Evolutionary conservation across 92 coral and sea anemone genomes (phyloP).

Genomic region (Anthopleura xanthogrammica): DNA sequence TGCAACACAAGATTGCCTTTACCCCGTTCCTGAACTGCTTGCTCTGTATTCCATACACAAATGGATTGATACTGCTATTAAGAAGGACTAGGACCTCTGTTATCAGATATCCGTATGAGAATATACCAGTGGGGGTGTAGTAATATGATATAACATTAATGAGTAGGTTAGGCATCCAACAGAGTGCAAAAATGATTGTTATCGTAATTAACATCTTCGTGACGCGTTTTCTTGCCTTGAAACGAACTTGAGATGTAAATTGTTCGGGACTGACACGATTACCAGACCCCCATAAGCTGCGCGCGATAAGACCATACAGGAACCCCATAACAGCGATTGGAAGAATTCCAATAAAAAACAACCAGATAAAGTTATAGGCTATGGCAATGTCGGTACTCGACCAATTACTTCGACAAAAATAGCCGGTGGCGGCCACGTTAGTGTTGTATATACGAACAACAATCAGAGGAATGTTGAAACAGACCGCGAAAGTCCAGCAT

Average conservation of each 20-base stretch:
- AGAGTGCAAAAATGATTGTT: constrained; percentile 39
- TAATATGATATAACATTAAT: constrained; percentile 34
- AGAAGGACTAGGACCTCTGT: constrained; percentile 54
- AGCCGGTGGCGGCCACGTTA: constrained; percentile 41
- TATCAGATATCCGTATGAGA: constrained; percentile 51
- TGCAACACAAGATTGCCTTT: constrained; percentile 26
- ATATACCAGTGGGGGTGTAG: constrained; percentile 4
- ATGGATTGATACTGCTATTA: constrained; percentile 57
- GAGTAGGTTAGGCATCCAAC: constrained; percentile 59
- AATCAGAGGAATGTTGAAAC: constrained; percentile 47
- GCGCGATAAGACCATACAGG: constrained; percentile 44
- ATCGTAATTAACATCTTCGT: constrained; percentile 52
- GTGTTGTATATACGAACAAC: constrained; percentile 41
- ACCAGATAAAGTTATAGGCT: constrained; percentile 48
- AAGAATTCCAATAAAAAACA: constrained; percentile 41
- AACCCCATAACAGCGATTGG: constrained; percentile 39
- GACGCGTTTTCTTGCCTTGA: constrained; percentile 46
- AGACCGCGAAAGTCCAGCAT: constrained; percentile 47
- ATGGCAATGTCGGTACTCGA: constrained; percentile 32
- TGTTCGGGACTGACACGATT: constrained; percentile 6
- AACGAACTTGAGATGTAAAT: constrained; percentile 34
- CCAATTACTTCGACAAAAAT: constrained; percentile 55
- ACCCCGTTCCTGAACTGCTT: constrained; percentile 52
- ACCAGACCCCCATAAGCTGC: constrained; percentile 38
- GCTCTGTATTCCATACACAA: constrained; percentile 55